Evolutionary conservation across 2,797 vertebrate genomes (phyloP), one percentile per base, ranked within the genome.

Genomic region (Rachycentron canadum): DNA sequence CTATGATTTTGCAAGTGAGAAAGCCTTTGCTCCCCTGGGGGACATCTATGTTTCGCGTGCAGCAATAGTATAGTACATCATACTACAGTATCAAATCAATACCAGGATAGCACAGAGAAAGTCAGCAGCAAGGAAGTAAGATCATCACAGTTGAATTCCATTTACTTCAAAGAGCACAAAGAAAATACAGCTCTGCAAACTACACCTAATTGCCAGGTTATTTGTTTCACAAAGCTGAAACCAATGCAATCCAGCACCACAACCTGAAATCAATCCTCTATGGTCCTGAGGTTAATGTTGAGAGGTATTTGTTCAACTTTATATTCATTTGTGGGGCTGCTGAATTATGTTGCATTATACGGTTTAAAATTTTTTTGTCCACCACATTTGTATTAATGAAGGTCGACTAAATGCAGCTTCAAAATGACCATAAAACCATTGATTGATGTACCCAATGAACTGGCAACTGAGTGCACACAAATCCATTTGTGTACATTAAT

Each of bases 11-110:
- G 76, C 41, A 75, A 82, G 62, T 43, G 73, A 90, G 67, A 85
- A 81, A 77, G 83, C 57, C 32, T 86, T 80, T 60, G 26, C 71
- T 85, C 85, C 84, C 81, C 30, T 6, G 17, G 68, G 83, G 82
- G 79, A n/a, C 61, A 43, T 83, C 52, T 73, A 65, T 62, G 76
- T 73, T 82, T 74, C 78, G 63, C 64, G 73, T 81, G 69, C 76
- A 82, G 81, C 68, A 70, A 59, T 55, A 47, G 50, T 23, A 80
- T 75, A 73, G 75, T 82, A 68, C 81, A 82, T 81, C 77, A 86
- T 52, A 57, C 69, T 79, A 64, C 73, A 66, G 82, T 72, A 83
- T 73, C 57, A 53, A 86, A 91, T 93, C 91, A 82, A 91, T 88
- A 84, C 50, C 47, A 25, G 72, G 73, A 76, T 59, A 56, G 61